These are phyloP conservation scores for Bambusicola thoracicus DNA, from an alignment of 2,113 vertebrate species.

Conservation along the genomic window DNA sequence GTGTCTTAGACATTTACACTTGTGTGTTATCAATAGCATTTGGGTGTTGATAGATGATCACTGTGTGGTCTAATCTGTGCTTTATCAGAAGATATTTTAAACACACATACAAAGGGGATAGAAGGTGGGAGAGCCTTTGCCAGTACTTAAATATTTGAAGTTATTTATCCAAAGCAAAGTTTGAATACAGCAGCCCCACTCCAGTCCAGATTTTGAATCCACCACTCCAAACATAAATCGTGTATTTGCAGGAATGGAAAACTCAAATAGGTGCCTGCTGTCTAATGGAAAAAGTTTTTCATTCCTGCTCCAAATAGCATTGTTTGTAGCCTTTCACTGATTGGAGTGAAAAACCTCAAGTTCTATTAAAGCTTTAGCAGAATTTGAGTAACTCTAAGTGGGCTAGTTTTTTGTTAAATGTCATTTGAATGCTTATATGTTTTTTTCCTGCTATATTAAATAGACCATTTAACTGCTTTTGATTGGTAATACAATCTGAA, in stretches of 20 bases:
- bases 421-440: background rate
- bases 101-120: background rate
- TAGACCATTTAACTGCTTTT: constrained; percentile 40
- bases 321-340: constrained; percentile 13
- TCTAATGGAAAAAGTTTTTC: constrained; percentile 40
- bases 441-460: constrained; percentile 25
- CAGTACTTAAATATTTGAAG: background rate
- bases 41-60: background rate
- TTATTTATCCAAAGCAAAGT: background rate
- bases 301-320: background rate
- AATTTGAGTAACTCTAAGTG: background rate
- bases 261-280: background rate
- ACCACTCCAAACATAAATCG: constrained; percentile 5
- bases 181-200: background rate
- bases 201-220: constrained; percentile 25
- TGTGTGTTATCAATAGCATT: background rate
- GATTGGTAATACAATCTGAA: constrained; percentile 35
- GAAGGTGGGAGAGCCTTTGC: background rate
- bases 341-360: background rate
- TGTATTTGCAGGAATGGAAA: constrained; percentile 6
- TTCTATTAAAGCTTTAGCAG: background rate
- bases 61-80: background rate
- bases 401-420: constrained; percentile 13
- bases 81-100: constrained; percentile 19
- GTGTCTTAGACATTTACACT: background rate